Base-by-base conservation (phyloP, 2,797 vertebrate species). In the Helicolenus hilgendorfi region DNA sequence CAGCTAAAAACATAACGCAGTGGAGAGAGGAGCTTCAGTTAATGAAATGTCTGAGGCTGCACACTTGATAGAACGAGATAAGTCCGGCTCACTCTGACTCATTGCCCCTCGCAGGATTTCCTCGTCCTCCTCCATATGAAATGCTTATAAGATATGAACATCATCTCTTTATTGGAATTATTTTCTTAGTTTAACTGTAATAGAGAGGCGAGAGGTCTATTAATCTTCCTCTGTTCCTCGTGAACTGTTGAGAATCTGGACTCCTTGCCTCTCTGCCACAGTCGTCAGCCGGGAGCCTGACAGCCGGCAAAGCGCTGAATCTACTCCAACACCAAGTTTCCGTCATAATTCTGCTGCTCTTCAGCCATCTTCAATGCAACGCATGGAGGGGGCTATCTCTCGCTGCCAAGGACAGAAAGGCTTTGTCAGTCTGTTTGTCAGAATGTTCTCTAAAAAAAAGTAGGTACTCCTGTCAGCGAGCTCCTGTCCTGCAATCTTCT, bases 31-130 rank as follows among this genome's bases (percentile, higher is more conserved):
- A 82, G 72, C 80, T 86, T 72, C 49, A 89, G n/a, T 88, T 95
- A 86, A 93, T 95, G 85, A 94, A 95, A 92, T 72, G 83, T 94
- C 87, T 93, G 82, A 74, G 72, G 76, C 85, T 84, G 84, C 83
- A 85, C 84, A 85, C 88, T 83, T 86, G 84, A 92, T 79, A 55
- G 72, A 91, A 92, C 59, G 72, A 86, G 91, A 94, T 89, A 86
- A 90, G 92, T 94, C 89, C 80, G 22, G 33, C 70, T 89, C 84
- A 60, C 88, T 84, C 79, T 94, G 93, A 94, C 76, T 93, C 92
- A 88, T 41, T 80, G 72, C n/a, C 75, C 78, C 79, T 87, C 26
- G 9, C 83, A 87, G 89, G 89, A 87, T 90, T 89, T 89, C 90
- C 82, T 87, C 33, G 3, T 70, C 84, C 80, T 92, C 83, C 77